These are phyloP conservation scores for Saguinus midas DNA, from an alignment of 2,113 vertebrate genomes.

Conservation along the genomic window DNA sequence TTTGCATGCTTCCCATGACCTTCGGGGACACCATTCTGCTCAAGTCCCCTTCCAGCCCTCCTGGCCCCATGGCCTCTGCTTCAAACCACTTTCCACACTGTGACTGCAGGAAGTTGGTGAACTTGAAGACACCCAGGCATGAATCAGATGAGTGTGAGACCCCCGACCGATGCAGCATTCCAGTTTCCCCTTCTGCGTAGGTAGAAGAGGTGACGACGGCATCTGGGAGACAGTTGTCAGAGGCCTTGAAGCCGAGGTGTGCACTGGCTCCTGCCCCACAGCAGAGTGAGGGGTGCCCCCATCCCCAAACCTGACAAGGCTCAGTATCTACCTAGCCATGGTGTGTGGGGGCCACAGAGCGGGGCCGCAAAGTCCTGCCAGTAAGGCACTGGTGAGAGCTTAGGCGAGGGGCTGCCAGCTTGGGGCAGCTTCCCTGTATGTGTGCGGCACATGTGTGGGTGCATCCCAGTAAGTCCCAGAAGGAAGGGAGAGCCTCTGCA, in stretches of 20 bases:
- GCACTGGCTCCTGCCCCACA: not conserved
- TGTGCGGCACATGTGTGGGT: not conserved
- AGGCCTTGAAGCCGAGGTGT: not conserved
- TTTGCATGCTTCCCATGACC: not conserved
- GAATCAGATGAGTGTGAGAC: not conserved
- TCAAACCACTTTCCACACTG: not conserved
- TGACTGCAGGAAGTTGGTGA: not conserved
- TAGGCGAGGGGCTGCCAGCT: not conserved
- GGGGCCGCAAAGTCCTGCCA: not conserved
- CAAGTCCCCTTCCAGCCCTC: accelerated
- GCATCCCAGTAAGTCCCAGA: not conserved
- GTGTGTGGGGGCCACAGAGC: not conserved
- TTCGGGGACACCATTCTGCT: not conserved
- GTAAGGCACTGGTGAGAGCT: not conserved
- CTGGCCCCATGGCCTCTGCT: not conserved
- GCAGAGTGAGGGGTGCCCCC: not conserved
- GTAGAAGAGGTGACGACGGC: not conserved
- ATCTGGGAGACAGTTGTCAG: not conserved
- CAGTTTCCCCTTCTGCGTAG: no score
- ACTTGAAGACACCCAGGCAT: not conserved
- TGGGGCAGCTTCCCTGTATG: not conserved
- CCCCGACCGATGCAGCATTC: not conserved
- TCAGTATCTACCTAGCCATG: not conserved
- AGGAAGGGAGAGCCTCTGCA: not conserved
- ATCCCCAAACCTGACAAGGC: not conserved